Base-by-base conservation (phyloP, 1,140 invertebrate genomes). In the Brachionus paranguensis region DNA sequence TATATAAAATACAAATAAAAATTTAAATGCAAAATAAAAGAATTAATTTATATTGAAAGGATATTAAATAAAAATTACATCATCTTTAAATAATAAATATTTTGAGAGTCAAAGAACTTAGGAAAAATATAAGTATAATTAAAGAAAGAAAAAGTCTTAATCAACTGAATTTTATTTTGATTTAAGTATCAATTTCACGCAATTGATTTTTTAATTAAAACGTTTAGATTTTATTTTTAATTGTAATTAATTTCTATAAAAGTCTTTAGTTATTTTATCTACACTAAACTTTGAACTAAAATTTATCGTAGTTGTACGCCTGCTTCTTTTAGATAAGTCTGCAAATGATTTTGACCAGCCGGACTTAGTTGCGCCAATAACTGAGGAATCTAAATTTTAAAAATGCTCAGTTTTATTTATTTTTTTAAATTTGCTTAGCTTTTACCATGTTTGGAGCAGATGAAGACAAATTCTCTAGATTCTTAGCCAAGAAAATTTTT, bases 401-500 rank as follows among this genome's bases (percentile, higher is more conserved):
- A 41, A 74, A 20, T 6, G 4, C 33, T 37, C 33, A 74, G 20
- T 7, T 43, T 43, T 74, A 14, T 47, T 74, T n/a, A n/a, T 43
- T 24, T 14, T 3, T 74, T 74, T 24, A 45, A 33, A 45, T 45
- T 11, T 14, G 43, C 17, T 74, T 70, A 11, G 10, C 14, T 11
- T 24, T 74, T 74, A 74, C 43, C 27, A 47, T 81, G 33, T 68
- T 68, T 45, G 78, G 78, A 10, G 17, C 33, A 64, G 78, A 64
- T n/a, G 53, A 20, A 2, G 53, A 64, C n/a, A 81, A 33, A 17
- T 43, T 47, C 37, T 81, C 78, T 17, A 81, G 45, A 10, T 29
- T 81, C 43, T 81, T 81, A 27, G 53, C 53, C 37, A 81, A 68
- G 43, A 64, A 81, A 47, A 81, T 20, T 47, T 81, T 81, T 20